Evolutionary conservation across 2,888 invertebrate genomes (phyloP), one percentile per base, ranked within the genome.

Genomic region (Athrips mouffetella): DNA sequence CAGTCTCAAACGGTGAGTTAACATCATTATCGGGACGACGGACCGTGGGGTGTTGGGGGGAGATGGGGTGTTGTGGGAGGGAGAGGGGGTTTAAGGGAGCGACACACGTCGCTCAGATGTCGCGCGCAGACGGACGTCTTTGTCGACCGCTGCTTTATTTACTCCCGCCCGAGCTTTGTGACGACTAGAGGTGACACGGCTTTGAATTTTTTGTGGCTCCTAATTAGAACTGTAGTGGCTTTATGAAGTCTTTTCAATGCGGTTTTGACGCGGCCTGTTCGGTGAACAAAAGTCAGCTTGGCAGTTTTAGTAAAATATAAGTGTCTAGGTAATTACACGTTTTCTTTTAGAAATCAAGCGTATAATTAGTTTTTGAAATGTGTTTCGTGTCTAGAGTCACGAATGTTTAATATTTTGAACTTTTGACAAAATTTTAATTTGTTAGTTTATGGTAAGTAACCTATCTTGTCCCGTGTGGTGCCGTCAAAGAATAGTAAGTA

Each of bases 41-140:
- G 58, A 61, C 65, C 50, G 58, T 57, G 50, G 57, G 51, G 45
- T 41, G 45, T 18, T 47, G 33, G 53, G 49, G 47, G 58, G 53
- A 47, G 54, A 57, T 49, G 23, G 15, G 47, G 50, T 54, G 54
- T 51, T 37, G 50, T 47, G 47, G 55, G 58, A 54, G 60, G 60
- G 56, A 53, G 57, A 45, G 54, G 67, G 56, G 52, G 53, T 52
- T 48, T 50, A 53, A 47, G 52, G 71, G 73, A 78, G 80, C 75
- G 85, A 83, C 86, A 83, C 81, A 81, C 82, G 85, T 85, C 86
- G 82, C 86, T 86, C 86, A 86, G 80, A 83, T 82, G 87, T 87
- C 87, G 80, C 80, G 72, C 73, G 63, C 86, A 87, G 86, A 86
- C 85, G 83, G 83, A 86, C 87, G 86, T 87, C 87, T 87, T 86